Conservation (phyloP, 2,888 invertebrate genomes). For the Aphodius granarius region DNA sequence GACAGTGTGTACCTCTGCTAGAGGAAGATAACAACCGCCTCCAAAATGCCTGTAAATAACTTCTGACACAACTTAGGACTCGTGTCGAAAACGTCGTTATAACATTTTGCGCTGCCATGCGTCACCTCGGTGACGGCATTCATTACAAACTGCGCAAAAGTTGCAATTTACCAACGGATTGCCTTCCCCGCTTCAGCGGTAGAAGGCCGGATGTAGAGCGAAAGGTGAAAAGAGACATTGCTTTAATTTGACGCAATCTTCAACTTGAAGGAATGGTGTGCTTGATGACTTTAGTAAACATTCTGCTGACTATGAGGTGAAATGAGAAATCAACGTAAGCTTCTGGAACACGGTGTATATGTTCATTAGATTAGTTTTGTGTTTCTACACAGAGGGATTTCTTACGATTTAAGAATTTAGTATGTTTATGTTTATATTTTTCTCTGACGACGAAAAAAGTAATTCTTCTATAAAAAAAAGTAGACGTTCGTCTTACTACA, state of each 20-base stretch:
- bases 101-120: constrained; percentile 16
- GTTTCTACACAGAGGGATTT: no score
- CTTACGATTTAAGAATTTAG: no score
- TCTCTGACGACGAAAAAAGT: no score
- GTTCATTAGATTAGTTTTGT: no score
- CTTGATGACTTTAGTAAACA: constrained; percentile 1
- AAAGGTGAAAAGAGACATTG: not conserved
- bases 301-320: no score
- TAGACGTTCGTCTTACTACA: no score
- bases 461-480: no score
- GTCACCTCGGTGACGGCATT: not conserved
- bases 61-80: constrained; percentile 21
- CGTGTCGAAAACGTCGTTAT: constrained; percentile 30
- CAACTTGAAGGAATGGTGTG: not conserved
- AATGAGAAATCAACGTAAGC: no score
- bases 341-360: no score
- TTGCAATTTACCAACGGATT: not conserved
- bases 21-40: constrained; percentile 34
- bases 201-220: not conserved
- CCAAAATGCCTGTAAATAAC: constrained; percentile 35
- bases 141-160: not conserved
- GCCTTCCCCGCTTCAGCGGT: not conserved
- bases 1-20: constrained; percentile 38
- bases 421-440: no score
- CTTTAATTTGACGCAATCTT: constrained; percentile 4